Evolutionary conservation across 2,113 vertebrate genomes (phyloP).

Genomic region (Lipotes vexillifer): DNA sequence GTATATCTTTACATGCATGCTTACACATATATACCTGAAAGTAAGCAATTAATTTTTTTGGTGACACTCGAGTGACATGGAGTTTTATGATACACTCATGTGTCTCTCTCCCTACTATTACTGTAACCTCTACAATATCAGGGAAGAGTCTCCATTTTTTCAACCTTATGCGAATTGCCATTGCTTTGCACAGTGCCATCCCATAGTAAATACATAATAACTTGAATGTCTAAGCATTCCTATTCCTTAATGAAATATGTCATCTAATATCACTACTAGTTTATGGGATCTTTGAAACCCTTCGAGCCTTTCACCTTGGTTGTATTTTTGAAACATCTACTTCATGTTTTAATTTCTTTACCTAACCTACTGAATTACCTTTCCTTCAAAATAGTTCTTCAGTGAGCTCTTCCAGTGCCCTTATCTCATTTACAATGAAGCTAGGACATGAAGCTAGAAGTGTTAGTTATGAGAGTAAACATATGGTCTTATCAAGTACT

Average conservation of each 20-base stretch:
- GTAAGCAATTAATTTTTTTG: background rate
- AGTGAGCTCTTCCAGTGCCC: background rate
- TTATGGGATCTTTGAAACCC: background rate
- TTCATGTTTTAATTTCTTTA: background rate
- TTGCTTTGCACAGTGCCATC: background rate
- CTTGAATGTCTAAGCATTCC: background rate
- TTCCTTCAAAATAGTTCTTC: background rate
- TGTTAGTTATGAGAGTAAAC: background rate
- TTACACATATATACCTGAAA: background rate
- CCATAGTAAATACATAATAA: background rate
- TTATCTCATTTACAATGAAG: background rate
- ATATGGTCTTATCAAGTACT: background rate
- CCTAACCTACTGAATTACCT: background rate
- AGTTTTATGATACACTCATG: background rate
- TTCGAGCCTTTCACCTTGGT: background rate
- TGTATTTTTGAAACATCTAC: background rate
- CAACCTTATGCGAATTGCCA: background rate
- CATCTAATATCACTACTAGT: background rate
- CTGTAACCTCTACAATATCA: background rate
- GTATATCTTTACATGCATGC: background rate
- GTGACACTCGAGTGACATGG: background rate
- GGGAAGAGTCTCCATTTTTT: background rate
- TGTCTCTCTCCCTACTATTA: background rate
- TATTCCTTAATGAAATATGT: background rate
- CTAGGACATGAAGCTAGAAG: background rate